Evolutionary conservation across 1,140 invertebrate genomes (phyloP).

Genomic region (Drosophila simulans): DNA sequence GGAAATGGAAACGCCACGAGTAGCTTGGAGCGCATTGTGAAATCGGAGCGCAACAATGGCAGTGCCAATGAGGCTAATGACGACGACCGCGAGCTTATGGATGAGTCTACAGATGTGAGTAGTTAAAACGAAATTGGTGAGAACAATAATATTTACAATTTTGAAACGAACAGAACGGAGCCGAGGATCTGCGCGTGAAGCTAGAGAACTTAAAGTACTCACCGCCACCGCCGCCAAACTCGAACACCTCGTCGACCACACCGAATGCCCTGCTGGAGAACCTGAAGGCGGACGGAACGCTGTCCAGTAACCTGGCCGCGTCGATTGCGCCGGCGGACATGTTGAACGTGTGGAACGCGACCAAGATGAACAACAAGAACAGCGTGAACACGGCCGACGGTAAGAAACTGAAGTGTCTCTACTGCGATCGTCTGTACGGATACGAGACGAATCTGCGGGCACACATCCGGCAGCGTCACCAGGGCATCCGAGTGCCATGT

Average conservation of each 20-base stretch:
- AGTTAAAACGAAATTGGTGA: not conserved
- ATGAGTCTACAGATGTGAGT: constrained; percentile 83
- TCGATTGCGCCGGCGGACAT: constrained; percentile 84
- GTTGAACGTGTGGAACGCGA: constrained; percentile 84
- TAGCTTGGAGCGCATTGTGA: constrained; percentile 77
- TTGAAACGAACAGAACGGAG: constrained; percentile 62
- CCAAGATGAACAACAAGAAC: constrained; percentile 84
- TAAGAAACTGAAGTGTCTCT: constrained; percentile 95
- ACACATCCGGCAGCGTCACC: constrained; percentile 94
- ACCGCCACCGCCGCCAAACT: constrained; percentile 84
- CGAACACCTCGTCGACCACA: constrained; percentile 85
- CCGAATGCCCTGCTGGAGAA: constrained; percentile 85
- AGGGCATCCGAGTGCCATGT: constrained; percentile 94
- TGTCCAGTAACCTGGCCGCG: constrained; percentile 75
- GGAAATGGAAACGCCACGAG: constrained; percentile 76
- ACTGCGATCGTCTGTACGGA: constrained; percentile 95
- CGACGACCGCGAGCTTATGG: constrained; percentile 78
- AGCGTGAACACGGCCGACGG: constrained; percentile 84
- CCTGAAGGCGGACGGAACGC: constrained; percentile 85
- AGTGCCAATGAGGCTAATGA: constrained; percentile 83
- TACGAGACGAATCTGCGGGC: constrained; percentile 96
- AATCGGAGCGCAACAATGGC: constrained; percentile 83
- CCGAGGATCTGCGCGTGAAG: constrained; percentile 87
- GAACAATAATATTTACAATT: not conserved
- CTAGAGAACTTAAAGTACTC: constrained; percentile 86